A percentile compares a stretch with the other conserved stretches of the same genome.
Evolutionary conservation across 2,888 invertebrate species (phyloP).

Genomic region (Anoplius nigerrimus): DNA sequence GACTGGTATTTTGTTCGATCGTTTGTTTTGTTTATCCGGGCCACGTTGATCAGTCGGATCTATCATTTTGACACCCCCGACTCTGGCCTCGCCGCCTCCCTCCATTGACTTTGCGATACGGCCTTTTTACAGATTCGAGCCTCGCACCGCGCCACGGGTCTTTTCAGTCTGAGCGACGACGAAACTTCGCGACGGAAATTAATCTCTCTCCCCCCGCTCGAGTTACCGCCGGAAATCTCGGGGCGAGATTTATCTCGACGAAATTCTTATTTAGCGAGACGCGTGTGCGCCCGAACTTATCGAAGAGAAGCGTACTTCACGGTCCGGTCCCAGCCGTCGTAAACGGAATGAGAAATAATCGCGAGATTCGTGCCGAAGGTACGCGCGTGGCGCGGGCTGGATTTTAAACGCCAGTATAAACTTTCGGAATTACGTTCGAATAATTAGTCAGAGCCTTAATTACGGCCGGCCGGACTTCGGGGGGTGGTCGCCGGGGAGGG

Average conservation of each 20-base stretch:
- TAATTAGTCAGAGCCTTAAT: constrained; percentile 42
- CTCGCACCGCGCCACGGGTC: too few species aligned
- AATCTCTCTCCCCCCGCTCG: too few species aligned
- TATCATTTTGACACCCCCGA: not conserved
- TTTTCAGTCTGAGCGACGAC: too few species aligned
- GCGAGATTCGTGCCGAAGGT: constrained; percentile 9
- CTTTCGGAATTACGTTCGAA: constrained; percentile 39
- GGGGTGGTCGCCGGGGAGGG: too few species aligned
- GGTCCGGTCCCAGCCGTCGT: not conserved
- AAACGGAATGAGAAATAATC: constrained; percentile 33
- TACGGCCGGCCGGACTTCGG: constrained; percentile 1
- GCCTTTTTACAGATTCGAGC: too few species aligned
- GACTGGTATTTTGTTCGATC: constrained; percentile 2
- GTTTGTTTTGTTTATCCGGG: constrained; percentile 16
- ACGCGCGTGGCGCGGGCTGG: constrained; percentile 1
- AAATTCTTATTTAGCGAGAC: constrained; percentile 4
- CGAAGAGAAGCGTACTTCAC: not conserved
- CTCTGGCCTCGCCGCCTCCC: not conserved
- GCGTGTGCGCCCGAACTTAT: not conserved
- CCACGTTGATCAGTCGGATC: constrained; percentile 6
- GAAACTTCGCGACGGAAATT: too few species aligned
- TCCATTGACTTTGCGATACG: not conserved
- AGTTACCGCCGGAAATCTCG: constrained; percentile 4
- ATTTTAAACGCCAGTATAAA: constrained; percentile 40
- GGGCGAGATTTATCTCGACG: not conserved